phyloP scores from a whole-genome alignment of 2,888 invertebrate genomes.

The Epirrita christyi region DNA sequence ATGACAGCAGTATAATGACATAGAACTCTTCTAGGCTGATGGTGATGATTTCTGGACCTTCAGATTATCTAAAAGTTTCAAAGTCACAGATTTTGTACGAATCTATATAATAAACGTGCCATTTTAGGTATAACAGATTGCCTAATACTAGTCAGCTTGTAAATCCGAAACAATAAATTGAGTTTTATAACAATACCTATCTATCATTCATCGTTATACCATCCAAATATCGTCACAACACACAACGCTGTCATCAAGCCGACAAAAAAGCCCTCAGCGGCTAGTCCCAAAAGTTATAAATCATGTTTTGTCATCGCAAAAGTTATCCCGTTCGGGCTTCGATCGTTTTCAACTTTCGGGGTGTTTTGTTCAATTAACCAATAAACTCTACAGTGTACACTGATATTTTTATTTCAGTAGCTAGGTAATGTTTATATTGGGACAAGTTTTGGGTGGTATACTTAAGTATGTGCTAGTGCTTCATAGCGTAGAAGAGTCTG shows the following conservation, averaged over 20 bases:
- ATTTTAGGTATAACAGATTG: too few relatives aligned
- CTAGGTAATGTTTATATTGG: not conserved
- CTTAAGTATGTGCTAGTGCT: not conserved
- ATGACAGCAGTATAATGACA: too few relatives aligned
- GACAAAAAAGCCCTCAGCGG: slow-evolving; percentile 26
- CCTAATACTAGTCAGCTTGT: too few relatives aligned
- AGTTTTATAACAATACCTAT: not conserved
- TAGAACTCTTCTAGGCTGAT: too few relatives aligned
- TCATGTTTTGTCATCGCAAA: slow-evolving; percentile 35
- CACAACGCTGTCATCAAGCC: slow-evolving; percentile 31
- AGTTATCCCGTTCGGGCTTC: slow-evolving; percentile 21
- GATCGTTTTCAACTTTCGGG: slow-evolving; percentile 23
- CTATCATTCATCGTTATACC: slow-evolving; percentile 19
- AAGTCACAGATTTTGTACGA: too few relatives aligned
- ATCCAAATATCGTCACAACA: slow-evolving; percentile 30
- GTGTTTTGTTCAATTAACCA: slow-evolving; percentile 30
- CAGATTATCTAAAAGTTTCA: too few relatives aligned
- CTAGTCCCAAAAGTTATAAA: slow-evolving; percentile 30
- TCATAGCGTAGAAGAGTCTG: not conserved
- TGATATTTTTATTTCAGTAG: slow-evolving; percentile 15
- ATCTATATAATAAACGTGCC: too few relatives aligned
- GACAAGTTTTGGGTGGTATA: not conserved
- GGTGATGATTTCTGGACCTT: too few relatives aligned
- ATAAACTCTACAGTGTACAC: slow-evolving; percentile 33
- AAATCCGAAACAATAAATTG: too few relatives aligned